phyloP scores from a whole-genome alignment of 2,113 vertebrate species.

The Macaca fascicularis region DNA sequence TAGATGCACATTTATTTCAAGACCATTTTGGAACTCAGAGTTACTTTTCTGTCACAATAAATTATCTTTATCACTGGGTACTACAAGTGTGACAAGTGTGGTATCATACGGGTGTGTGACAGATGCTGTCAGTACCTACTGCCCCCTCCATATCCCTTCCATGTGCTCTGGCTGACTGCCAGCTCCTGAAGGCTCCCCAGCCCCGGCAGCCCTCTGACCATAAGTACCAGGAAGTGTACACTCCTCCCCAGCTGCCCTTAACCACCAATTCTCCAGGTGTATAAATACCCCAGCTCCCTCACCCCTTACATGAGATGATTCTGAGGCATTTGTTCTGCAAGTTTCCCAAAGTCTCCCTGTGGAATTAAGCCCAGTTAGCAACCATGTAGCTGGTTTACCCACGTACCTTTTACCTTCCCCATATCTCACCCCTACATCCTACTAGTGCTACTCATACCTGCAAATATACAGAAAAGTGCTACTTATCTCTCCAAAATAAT shows the following conservation, averaged over 20 bases:
- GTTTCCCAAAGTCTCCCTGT: background rate
- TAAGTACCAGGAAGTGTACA: background rate
- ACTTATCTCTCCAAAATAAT: background rate
- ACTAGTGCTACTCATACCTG: too few species aligned
- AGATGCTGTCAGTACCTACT: background rate
- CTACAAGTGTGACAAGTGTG: background rate
- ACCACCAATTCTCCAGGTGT: background rate
- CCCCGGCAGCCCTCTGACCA: background rate
- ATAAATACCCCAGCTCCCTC: background rate
- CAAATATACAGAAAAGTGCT: too few species aligned
- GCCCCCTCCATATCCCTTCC: background rate
- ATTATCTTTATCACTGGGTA: background rate
- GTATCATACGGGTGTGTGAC: background rate
- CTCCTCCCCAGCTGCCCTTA: background rate
- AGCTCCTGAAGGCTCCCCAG: background rate
- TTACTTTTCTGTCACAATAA: background rate
- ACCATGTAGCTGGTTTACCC: background rate
- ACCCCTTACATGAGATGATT: background rate
- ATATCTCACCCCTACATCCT: background rate
- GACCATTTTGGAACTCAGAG: background rate
- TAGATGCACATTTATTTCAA: background rate
- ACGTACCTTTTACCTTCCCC: too few species aligned
- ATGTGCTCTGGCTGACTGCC: background rate
- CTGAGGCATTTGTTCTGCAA: background rate
- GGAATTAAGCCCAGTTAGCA: background rate